Evolutionary conservation across 1,140 invertebrate genomes (phyloP).

Genomic region (Brachionus calyciflorus): DNA sequence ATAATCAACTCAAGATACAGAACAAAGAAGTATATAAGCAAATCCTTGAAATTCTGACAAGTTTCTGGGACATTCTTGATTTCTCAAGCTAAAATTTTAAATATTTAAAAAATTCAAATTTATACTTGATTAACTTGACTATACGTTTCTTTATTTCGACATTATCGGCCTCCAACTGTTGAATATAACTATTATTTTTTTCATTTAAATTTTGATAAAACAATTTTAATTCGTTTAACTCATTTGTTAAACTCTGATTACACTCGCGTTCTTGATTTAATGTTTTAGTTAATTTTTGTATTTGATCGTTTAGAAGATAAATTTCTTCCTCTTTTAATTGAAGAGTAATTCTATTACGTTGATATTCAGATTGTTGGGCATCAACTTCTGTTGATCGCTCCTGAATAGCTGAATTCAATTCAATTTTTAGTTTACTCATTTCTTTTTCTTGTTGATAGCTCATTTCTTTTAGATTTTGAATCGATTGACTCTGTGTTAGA

Average conservation of each 20-base stretch:
- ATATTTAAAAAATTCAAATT: neutral
- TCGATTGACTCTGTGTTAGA: neutral
- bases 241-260: constrained; percentile 31
- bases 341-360: constrained; percentile 12
- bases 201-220: constrained; percentile 47
- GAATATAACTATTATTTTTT: constrained; percentile 76
- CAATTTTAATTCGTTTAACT: constrained; percentile 40
- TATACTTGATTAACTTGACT: constrained; percentile 58
- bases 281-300: neutral
- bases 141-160: constrained; percentile 57
- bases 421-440: neutral
- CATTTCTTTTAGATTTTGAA: constrained; percentile 4
- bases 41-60: too few species aligned
- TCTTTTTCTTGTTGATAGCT: constrained; percentile 6
- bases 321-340: constrained; percentile 34
- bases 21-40: too few species aligned
- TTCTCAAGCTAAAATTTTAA: neutral
- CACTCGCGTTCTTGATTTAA: neutral
- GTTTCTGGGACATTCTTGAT: too few species aligned
- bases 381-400: constrained; percentile 15
- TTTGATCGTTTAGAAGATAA: constrained; percentile 12
- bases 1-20: too few species aligned
- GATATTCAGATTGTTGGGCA: neutral
- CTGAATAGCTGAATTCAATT: neutral
- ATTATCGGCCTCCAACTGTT: constrained; percentile 58